Evolutionary conservation across 2,888 invertebrate genomes (phyloP), one percentile per base, ranked within the genome.

Genomic region (Nephrotoma appendiculata): DNA sequence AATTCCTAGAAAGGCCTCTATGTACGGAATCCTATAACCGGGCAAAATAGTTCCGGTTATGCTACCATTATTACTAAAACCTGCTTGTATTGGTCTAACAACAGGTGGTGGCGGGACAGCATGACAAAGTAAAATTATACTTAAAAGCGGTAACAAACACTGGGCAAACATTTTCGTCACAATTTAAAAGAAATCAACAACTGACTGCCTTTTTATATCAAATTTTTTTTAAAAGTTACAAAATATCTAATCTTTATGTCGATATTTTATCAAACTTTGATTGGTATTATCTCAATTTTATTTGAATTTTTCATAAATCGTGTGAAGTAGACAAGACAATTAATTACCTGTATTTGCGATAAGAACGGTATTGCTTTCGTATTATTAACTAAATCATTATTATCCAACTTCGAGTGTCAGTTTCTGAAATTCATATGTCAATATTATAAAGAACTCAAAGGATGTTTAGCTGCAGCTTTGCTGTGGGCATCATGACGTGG

Each of bases 1-100:
- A 15, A 91, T 89, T 41, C 91, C 91, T 87, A 91, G 87, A 86
- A 91, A 91, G n/a, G 89, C 91, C 86, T 91, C 90, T 88, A 89
- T 91, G 0, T 88, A 87, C 4, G 88, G 88, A n/a, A 44, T 88
- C n/a, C 88, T 88, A 87, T 88, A 89, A 9, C 90, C 90, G 9
- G 89, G 88, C 89, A 89, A 89, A 5, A 88, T 83, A 0, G 86
- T 89, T 2, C 91, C 91, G 45, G 88, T 87, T 9, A 91, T n/a
- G 52, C 90, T 91, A 1, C 90, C 90, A 85, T 84, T 71, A 9
- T 19, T 71, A 71, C 11, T 71, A 12, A 71, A 71, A 31, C 71
- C 31, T 31, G 71, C 71, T 11, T 71, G 19, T 31, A 71, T 71
- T 9, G 71, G 71, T 71, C 71, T 71, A 0, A 71, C 31, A 71